These are phyloP conservation scores for Oncorhynchus mykiss DNA, from an alignment of 2,113 vertebrate genomes.

Conservation along the genomic window DNA sequence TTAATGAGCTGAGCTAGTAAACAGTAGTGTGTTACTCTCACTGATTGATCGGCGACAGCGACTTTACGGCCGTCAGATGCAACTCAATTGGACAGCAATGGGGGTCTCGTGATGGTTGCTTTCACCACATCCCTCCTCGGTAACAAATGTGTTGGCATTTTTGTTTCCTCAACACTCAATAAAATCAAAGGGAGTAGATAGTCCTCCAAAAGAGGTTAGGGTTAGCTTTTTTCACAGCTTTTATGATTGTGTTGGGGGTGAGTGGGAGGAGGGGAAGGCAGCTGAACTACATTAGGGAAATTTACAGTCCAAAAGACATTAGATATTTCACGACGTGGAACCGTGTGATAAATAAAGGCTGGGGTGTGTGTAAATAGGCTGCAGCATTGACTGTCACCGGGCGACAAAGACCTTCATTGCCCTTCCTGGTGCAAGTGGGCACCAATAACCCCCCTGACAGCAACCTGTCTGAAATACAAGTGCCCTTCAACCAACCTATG, in stretches of 20 bases:
- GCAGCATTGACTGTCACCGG: conserved; percentile 61
- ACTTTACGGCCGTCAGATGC: conserved; percentile 56
- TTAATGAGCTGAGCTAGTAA: conserved; percentile 73
- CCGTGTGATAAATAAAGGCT: conserved; percentile 71
- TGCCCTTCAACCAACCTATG: conserved; percentile 48
- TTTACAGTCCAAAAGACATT: conserved; percentile 75
- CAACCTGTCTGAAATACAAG: conserved; percentile 54
- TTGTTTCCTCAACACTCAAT: conserved; percentile 46
- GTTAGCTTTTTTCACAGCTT: conserved; percentile 34
- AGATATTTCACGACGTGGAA: conserved; percentile 73
- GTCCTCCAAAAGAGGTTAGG: conserved; percentile 43
- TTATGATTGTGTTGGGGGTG: conserved; percentile 35
- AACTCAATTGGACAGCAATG: conserved; percentile 55
- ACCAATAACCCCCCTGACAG: conserved; percentile 53
- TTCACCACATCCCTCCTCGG: conserved; percentile 45
- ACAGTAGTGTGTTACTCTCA: conserved; percentile 56
- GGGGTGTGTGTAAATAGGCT: conserved; percentile 68
- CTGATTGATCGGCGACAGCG: conserved; percentile 65
- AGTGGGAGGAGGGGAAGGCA: conserved; percentile 56
- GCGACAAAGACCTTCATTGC: conserved; percentile 69
- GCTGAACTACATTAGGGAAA: conserved; percentile 72
- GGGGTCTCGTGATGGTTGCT: conserved; percentile 36
- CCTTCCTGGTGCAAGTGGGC: conserved; percentile 64
- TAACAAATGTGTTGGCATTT: conserved; percentile 45
- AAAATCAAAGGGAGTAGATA: conserved; percentile 38